Conservation (phyloP, 2,888 invertebrate genomes). For the Spicauda simplicius region DNA sequence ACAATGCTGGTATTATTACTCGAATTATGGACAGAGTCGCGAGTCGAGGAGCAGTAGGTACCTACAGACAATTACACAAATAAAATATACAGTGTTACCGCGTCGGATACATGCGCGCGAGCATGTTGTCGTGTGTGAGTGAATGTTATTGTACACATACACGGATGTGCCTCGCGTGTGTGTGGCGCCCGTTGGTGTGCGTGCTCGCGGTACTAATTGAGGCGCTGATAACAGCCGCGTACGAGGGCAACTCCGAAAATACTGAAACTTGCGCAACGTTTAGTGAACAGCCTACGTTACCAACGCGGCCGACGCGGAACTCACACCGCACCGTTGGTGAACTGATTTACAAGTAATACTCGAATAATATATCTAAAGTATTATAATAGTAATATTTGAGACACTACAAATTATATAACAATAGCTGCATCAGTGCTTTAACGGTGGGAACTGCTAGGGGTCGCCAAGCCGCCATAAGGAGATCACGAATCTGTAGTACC, state of each 20-base stretch:
- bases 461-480: no score
- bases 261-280: conserved; percentile 14
- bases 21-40: not conserved
- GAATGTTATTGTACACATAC: conserved; percentile 4
- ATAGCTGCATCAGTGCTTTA: no score
- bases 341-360: no score
- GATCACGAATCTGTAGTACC: no score
- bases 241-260: conserved; percentile 20
- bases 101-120: conserved; percentile 2
- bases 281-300: not conserved
- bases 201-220: conserved; percentile 27
- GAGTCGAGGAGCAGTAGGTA: conserved; percentile 1
- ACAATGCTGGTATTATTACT: not conserved
- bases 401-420: no score
- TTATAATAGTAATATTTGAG: no score
- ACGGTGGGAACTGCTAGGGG: no score
- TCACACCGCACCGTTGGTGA: not conserved
- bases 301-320: not conserved
- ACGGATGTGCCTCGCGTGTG: not conserved
- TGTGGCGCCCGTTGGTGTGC: not conserved
- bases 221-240: conserved; percentile 28
- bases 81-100: conserved; percentile 10
- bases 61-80: conserved; percentile 24
- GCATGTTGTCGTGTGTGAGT: not conserved
- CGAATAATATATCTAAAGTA: no score